phyloP scores from a whole-genome alignment of 2,113 vertebrate genomes.

The Piaya cayana region DNA sequence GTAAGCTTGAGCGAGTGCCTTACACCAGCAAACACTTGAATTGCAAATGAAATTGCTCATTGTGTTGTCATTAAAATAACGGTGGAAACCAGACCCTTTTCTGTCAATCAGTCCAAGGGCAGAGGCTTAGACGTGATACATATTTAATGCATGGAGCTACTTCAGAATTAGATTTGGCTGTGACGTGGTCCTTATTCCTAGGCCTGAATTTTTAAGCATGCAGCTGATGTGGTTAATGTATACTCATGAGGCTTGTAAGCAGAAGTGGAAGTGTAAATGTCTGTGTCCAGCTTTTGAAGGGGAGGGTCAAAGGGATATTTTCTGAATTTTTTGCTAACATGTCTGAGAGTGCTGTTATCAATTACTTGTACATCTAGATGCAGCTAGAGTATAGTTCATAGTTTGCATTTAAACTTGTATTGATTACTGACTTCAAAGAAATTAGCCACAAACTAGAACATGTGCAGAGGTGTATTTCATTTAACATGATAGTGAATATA shows the following conservation, averaged over 20 bases:
- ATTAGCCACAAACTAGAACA: background rate
- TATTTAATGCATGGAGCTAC: background rate
- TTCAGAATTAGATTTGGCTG: background rate
- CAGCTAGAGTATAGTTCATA: background rate
- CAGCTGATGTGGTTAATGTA: background rate
- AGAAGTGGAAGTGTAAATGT: background rate
- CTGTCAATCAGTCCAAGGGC: background rate
- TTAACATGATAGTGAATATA: background rate
- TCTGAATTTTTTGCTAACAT: background rate
- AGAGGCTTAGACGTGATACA: background rate
- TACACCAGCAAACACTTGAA: background rate
- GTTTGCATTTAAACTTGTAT: slow-evolving; percentile 11
- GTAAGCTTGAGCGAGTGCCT: background rate
- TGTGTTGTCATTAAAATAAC: background rate
- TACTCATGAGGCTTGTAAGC: background rate
- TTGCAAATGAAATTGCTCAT: background rate
- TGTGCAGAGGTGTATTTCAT: background rate
- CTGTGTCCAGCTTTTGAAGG: background rate
- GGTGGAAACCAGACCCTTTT: background rate
- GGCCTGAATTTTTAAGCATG: background rate
- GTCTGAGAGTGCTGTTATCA: background rate
- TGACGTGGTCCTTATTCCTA: background rate
- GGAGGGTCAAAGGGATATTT: background rate
- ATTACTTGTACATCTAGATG: background rate
- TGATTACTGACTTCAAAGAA: slow-evolving; percentile 17